Evolutionary conservation across 2,797 vertebrate genomes (phyloP).

Genomic region (Bryconaethiops microstoma): DNA sequence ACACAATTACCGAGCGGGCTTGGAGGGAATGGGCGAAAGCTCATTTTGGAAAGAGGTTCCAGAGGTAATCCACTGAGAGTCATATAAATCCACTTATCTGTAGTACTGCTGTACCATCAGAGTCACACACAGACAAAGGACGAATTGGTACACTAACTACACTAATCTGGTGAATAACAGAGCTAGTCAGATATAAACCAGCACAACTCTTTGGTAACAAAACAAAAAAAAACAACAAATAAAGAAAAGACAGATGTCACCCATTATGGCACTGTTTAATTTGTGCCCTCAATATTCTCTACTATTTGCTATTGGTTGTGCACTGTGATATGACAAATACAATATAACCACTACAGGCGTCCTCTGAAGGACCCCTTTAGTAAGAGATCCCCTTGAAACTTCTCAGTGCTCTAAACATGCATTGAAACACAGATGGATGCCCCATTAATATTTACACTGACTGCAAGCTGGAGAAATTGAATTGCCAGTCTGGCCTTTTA

Average conservation of each 20-base stretch:
- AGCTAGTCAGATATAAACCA: neutral
- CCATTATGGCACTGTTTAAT: neutral
- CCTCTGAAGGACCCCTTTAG: slow-evolving; percentile 44
- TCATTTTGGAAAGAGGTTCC: slow-evolving; percentile 27
- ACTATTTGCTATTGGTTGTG: neutral
- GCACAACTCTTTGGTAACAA: neutral
- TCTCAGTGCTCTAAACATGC: slow-evolving; percentile 59
- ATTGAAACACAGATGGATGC: slow-evolving; percentile 67
- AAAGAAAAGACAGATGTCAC: neutral
- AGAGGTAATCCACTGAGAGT: slow-evolving; percentile 23
- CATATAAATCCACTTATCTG: slow-evolving; percentile 20
- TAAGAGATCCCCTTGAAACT: slow-evolving; percentile 55
- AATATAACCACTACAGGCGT: neutral
- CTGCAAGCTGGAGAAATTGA: slow-evolving; percentile 67
- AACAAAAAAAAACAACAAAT: neutral
- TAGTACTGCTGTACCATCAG: neutral
- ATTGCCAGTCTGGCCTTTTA: slow-evolving; percentile 69
- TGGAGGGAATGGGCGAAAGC: slow-evolving; percentile 14
- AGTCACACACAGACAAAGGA: slow-evolving; percentile 9
- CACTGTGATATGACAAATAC: neutral
- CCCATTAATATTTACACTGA: slow-evolving; percentile 77
- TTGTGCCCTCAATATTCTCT: too few species aligned
- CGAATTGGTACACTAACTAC: neutral
- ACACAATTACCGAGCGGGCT: slow-evolving; percentile 35
- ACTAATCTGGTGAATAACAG: slow-evolving; percentile 17